Evolutionary conservation across 2,113 vertebrate genomes (phyloP).

Genomic region (Chauna torquata): DNA sequence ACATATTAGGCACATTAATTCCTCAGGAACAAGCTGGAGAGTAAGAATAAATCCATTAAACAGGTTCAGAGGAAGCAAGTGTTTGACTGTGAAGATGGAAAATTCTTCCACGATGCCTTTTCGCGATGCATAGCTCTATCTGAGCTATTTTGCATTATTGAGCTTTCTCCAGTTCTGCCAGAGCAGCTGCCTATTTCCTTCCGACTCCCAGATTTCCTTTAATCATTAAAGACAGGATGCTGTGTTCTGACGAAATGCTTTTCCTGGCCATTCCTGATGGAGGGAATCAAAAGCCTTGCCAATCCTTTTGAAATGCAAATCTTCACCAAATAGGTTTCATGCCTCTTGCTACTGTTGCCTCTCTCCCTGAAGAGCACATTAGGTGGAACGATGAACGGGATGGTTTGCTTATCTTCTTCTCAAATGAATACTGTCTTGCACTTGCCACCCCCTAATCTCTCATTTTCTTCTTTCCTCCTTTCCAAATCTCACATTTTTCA

Average conservation of each 20-base stretch:
- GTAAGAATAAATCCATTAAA: neutral
- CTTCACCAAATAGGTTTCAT: slow-evolving; percentile 9
- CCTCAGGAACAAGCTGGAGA: neutral
- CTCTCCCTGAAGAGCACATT: neutral
- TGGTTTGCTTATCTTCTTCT: neutral
- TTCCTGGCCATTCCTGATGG: slow-evolving; percentile 11
- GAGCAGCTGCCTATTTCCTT: slow-evolving; percentile 36
- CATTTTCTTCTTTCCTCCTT: neutral
- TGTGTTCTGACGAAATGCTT: slow-evolving; percentile 14
- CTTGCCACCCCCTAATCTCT: neutral
- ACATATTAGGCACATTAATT: neutral
- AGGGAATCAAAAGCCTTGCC: slow-evolving; percentile 41
- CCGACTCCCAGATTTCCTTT: slow-evolving; percentile 26
- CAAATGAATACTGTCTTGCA: neutral
- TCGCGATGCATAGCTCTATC: slow-evolving; percentile 6
- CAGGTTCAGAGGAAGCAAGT: neutral
- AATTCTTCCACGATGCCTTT: neutral
- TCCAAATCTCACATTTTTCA: neutral
- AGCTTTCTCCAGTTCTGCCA: neutral
- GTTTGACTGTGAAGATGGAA: neutral
- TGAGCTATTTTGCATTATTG: neutral
- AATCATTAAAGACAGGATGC: slow-evolving; percentile 33
- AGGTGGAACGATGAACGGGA: neutral
- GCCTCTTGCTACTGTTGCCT: neutral
- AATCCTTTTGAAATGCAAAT: slow-evolving; percentile 63